These are phyloP conservation scores for Alca torda DNA, from an alignment of 2,797 vertebrate species.

Conservation along the genomic window DNA sequence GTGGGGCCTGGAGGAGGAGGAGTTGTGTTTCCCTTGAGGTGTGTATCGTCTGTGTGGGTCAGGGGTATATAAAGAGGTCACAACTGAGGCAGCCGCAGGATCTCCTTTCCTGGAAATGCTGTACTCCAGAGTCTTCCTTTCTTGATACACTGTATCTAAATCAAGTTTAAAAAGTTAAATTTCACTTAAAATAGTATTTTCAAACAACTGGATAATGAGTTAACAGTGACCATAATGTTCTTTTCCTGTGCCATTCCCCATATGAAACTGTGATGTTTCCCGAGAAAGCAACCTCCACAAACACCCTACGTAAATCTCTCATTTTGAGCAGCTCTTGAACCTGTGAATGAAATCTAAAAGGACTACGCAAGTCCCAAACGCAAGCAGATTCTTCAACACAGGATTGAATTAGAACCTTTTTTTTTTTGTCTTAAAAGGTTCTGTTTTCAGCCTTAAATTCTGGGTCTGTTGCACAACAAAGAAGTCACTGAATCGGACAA, in stretches of 20 bases:
- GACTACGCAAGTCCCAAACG: fast-evolving
- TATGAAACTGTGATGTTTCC: neutral
- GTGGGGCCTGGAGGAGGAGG: neutral
- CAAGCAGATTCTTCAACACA: neutral
- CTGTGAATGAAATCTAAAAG: neutral
- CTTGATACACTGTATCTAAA: neutral
- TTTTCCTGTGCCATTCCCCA: neutral
- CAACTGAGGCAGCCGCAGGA: neutral
- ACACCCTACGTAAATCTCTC: neutral
- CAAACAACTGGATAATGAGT: neutral
- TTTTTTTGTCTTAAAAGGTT: neutral
- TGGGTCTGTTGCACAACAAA: neutral
- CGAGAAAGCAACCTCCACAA: neutral
- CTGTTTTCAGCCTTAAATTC: neutral
- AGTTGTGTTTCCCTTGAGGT: neutral
- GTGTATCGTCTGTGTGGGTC: neutral
- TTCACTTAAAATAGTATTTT: neutral
- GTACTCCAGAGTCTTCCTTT: neutral
- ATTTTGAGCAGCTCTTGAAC: neutral
- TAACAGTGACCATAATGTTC: neutral
- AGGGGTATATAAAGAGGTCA: neutral
- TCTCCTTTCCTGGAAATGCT: neutral
- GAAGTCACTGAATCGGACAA: neutral
- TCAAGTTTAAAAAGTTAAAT: neutral
- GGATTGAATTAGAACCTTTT: neutral